These are phyloP conservation scores for Cryptosula pallasiana DNA, from an alignment of 2,888 invertebrate species.

Conservation along the genomic window DNA sequence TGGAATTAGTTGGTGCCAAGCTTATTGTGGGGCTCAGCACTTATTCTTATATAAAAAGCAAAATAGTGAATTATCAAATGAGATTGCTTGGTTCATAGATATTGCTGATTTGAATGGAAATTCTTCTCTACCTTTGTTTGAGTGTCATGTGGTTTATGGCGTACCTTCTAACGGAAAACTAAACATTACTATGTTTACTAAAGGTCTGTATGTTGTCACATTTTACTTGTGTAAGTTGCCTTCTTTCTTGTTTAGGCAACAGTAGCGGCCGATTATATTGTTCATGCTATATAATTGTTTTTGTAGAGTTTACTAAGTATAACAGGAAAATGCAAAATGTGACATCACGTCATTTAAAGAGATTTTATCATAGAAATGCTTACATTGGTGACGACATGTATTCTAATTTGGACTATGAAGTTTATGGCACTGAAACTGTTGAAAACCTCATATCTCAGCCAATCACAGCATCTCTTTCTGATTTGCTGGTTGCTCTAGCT, in stretches of 20 bases:
- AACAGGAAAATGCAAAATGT: background rate
- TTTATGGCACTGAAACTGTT: background rate
- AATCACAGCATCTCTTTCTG: slow-evolving; percentile 12
- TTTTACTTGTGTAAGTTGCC: no score
- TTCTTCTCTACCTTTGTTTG: background rate
- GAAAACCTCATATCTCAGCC: background rate
- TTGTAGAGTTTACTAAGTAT: background rate
- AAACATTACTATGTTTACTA: background rate
- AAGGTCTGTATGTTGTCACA: no score
- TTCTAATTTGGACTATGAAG: background rate
- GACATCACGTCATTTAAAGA: background rate
- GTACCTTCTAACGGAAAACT: background rate
- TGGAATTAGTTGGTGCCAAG: no score
- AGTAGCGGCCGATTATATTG: no score
- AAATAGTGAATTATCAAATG: no score
- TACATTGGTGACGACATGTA: background rate
- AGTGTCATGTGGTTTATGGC: background rate
- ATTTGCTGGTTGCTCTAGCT: background rate
- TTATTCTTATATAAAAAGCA: no score
- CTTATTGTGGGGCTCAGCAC: no score
- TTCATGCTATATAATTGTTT: no score
- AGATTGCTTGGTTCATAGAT: no score
- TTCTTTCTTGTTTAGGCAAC: no score
- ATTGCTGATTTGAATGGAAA: no score
- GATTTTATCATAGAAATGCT: background rate